Conservation (phyloP, 2,888 invertebrate genomes). For the Lydus trimaculatus region DNA sequence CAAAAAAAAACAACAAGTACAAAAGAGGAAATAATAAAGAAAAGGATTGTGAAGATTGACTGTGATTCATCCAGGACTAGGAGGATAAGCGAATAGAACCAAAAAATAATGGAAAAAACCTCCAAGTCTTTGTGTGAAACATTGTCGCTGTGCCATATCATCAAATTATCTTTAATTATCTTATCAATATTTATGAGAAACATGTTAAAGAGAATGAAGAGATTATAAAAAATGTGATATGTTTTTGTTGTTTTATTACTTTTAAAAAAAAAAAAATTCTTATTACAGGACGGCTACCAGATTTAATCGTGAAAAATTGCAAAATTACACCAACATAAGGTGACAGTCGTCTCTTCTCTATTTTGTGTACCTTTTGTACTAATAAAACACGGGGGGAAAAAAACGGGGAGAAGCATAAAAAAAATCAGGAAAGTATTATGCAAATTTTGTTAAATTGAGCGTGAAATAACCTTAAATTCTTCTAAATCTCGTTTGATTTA, state of each 20-base stretch:
- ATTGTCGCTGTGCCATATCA: conserved; percentile 44
- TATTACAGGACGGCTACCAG: background rate
- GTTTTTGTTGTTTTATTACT: conserved; percentile 47
- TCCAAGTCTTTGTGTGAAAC: conserved; percentile 28
- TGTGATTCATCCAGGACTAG: conserved; percentile 30
- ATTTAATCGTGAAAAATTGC: background rate
- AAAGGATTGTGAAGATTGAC: conserved; percentile 33
- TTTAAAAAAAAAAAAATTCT: no score
- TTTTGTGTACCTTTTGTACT: no score
- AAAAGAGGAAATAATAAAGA: conserved; percentile 35
- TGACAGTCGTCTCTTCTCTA: no score
- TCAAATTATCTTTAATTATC: conserved; percentile 29
- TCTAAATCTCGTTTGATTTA: no score
- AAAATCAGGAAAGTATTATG: no score
- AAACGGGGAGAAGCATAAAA: no score
- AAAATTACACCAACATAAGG: no score
- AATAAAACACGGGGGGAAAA: no score
- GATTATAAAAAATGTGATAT: conserved; percentile 55
- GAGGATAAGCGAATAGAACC: conserved; percentile 12
- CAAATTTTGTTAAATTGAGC: no score
- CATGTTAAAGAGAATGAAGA: conserved; percentile 39
- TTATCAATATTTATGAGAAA: conserved; percentile 35
- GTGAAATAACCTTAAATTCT: no score
- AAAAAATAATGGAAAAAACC: conserved; percentile 23
- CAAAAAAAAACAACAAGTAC: conserved; percentile 48